Evolutionary conservation across 2,888 invertebrate species (phyloP), one percentile per base, ranked within the genome.

Genomic region (Nymphalis polychloros): DNA sequence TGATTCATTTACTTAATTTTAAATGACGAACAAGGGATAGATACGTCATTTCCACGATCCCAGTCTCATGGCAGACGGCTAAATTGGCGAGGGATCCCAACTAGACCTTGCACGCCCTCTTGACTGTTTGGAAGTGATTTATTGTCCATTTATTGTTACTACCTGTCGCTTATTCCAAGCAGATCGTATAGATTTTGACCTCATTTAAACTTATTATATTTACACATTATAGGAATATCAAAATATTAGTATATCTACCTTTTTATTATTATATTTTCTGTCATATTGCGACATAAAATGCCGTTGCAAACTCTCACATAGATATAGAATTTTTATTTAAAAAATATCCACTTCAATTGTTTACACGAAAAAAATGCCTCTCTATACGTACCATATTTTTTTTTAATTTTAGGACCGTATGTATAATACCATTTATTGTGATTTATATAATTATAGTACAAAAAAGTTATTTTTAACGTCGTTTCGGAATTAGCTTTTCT

Each of bases 101-200:
- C 53, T 53, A 77, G 82, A 82, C 85, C 85, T 84, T 82, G 84
- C 72, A 66, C 74, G 76, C 82, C 85, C 81, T 81, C 75, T 57
- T 53, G 17, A 75, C 74, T 72, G 77, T 74, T 71, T 72, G 67
- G 72, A 63, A 53, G 71, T 81, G 77, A 84, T 79, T 77, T 81
- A 83, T 83, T 76, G 78, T 78, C 71, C 79, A 80, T 79, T 75
- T 78, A 79, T 81, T 78, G 73, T 64, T 66, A 65, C 65, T 65
- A 69, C 62, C 63, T 67, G 70, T 70, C 60, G 55, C 55, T 41
- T 19, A 60, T 65, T 41, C 27, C 27, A 47, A 46, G 20, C 27
- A 52, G 49, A 48, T 64, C 35, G 59, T 35, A 57, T 61, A 61
- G 47, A 23, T 59, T 55, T 62, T 64, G 64, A 48, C 41, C 49